phyloP scores from a whole-genome alignment of 2,888 invertebrate genomes.

The Prionchulus punctatus region DNA sequence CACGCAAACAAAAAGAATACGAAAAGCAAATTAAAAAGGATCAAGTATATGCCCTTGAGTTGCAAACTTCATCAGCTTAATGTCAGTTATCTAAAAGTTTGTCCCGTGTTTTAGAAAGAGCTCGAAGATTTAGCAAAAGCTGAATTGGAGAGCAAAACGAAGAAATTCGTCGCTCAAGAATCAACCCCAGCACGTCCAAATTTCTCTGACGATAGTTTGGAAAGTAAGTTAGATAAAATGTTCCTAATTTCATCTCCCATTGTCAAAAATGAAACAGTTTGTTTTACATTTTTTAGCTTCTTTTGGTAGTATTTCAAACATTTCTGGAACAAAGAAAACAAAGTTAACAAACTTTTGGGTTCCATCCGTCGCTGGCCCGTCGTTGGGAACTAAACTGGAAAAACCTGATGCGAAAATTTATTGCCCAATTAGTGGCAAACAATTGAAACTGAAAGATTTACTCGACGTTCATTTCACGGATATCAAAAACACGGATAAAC shows the following conservation, averaged over 20 bases:
- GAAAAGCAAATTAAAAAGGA: slow-evolving; percentile 39
- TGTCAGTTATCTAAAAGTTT: neutral
- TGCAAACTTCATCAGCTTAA: neutral
- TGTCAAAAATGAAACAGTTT: too few relatives aligned
- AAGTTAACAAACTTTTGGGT: slow-evolving; percentile 88
- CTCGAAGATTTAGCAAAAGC: slow-evolving; percentile 51
- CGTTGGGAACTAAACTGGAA: slow-evolving; percentile 50
- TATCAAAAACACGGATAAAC: neutral
- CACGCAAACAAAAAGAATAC: slow-evolving; percentile 72
- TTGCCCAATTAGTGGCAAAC: slow-evolving; percentile 67
- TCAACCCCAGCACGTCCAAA: slow-evolving; percentile 26
- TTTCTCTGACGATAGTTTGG: neutral
- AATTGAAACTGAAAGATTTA: slow-evolving; percentile 75
- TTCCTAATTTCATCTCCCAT: neutral
- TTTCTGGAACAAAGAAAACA: slow-evolving; percentile 58
- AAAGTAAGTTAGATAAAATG: neutral
- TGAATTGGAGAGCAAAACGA: slow-evolving; percentile 35
- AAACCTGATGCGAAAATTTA: slow-evolving; percentile 62
- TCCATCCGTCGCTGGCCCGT: slow-evolving; percentile 75
- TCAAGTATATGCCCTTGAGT: neutral
- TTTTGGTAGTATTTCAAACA: slow-evolving; percentile 49
- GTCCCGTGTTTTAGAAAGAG: slow-evolving; percentile 35
- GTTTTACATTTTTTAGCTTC: too few relatives aligned
- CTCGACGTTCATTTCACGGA: slow-evolving; percentile 79
- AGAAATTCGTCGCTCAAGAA: slow-evolving; percentile 1